Evolutionary conservation across 2,797 vertebrate genomes (phyloP).

Genomic region (Anguilla obscura): DNA sequence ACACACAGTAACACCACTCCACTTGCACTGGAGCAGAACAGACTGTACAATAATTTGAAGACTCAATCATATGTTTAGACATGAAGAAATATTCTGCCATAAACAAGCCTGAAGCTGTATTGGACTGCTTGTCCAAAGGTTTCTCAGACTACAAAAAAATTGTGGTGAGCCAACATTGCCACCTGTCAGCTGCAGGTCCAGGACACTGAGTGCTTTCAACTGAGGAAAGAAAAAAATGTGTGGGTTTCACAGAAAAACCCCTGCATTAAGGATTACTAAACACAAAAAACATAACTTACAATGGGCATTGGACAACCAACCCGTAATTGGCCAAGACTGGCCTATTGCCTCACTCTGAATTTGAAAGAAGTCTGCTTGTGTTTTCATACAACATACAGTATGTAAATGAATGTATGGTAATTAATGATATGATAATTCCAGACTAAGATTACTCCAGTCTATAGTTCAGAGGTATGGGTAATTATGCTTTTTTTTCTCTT

Average conservation of each 20-base stretch:
- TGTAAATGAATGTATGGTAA: neutral
- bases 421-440: neutral
- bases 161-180: neutral
- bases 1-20: neutral
- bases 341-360: neutral
- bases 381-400: neutral
- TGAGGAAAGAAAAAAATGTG: neutral
- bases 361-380: neutral
- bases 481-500: neutral
- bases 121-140: neutral
- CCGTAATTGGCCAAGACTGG: neutral
- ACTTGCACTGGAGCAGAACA: neutral
- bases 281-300: neutral
- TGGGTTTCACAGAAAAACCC: neutral
- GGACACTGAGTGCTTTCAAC: neutral
- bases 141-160: neutral
- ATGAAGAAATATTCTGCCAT: neutral
- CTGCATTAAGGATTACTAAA: neutral
- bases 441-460: neutral
- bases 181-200: neutral
- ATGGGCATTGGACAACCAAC: neutral
- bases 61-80: neutral
- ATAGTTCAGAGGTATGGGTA: neutral
- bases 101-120: neutral
- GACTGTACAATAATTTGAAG: neutral